Evolutionary conservation across 2,888 invertebrate species (phyloP), one percentile per base, ranked within the genome.

Genomic region (Hedya salicella): DNA sequence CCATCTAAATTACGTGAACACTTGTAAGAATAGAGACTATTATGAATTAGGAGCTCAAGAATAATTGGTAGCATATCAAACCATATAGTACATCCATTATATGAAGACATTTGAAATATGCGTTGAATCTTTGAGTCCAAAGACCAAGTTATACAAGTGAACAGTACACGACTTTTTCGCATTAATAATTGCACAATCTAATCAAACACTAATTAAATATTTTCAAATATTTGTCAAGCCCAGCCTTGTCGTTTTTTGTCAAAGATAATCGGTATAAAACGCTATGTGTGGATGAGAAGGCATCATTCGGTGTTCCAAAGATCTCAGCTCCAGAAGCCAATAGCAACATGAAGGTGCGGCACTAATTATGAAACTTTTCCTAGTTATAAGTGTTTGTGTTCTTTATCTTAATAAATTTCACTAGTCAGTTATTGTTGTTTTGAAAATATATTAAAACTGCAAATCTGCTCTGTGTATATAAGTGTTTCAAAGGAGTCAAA

Each of bases 321-420:
- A 89, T 87, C 86, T 88, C 86, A 85, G 67, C 69, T 62, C 57
- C 66, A 67, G 57, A 70, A 64, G 11, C n/a, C 21, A 64, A 54
- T 40, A 44, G 25, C 78, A 85, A 75, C 54, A 91, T 91, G 90
- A 86, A 88, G 91, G 91, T 90, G 30, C 57, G 57, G 17, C 9
- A 36, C n/a, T n/a, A n/a, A n/a, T n/a, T n/a, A n/a, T n/a, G n/a
- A n/a, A n/a, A n/a, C n/a, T n/a, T n/a, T n/a, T n/a, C n/a, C n/a
- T n/a, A 6, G 14, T 36, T 53, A 39, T 6, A 11, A 17, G 16
- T 56, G 42, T 14, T 56, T 42, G 42, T 56, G 25, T 11, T 56
- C 16, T 1, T n/a, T n/a, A 19, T 4, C 1, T 44, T 21, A 2
- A 6, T 21, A 21, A 21, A 48, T 3, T 48, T 11, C n/a, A 6